phyloP scores from a whole-genome alignment of 2,888 invertebrate genomes.

The Netelia inedita region DNA sequence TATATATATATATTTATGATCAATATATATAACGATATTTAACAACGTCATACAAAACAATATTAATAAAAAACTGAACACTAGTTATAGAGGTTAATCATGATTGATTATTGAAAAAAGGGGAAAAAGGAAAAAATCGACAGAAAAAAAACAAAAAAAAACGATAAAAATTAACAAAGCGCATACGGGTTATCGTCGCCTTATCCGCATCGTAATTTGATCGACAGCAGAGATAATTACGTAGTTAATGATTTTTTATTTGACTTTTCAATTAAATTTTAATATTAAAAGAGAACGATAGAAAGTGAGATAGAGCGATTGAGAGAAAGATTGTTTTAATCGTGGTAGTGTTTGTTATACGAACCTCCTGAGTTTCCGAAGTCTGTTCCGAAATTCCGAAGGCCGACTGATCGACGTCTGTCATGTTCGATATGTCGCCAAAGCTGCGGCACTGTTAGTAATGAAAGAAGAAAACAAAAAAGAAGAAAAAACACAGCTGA shows the following conservation, averaged over 20 bases:
- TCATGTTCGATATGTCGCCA: constrained; percentile 87
- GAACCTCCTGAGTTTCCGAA: constrained; percentile 80
- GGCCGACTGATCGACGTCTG: constrained; percentile 83
- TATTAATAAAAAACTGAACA: constrained; percentile 37
- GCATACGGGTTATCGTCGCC: constrained; percentile 14
- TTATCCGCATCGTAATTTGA: constrained; percentile 22
- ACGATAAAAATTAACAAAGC: neutral
- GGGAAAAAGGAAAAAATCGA: neutral
- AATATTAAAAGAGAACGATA: neutral
- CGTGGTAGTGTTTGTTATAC: constrained; percentile 69
- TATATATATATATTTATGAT: constrained; percentile 26
- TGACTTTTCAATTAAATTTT: neutral
- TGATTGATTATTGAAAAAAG: neutral
- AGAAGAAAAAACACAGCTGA: constrained; percentile 76
- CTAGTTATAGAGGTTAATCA: constrained; percentile 51
- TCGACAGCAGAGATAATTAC: constrained; percentile 30
- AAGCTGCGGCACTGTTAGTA: constrained; percentile 88
- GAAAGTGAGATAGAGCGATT: neutral
- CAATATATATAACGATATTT: constrained; percentile 4
- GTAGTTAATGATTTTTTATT: neutral
- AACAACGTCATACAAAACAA: constrained; percentile 5
- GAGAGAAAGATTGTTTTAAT: constrained; percentile 19
- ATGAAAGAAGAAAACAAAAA: constrained; percentile 69
- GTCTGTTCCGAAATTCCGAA: constrained; percentile 80
- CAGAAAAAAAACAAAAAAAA: neutral